These are phyloP conservation scores for Albula goreensis DNA, from an alignment of 2,113 vertebrate genomes.

Conservation along the genomic window DNA sequence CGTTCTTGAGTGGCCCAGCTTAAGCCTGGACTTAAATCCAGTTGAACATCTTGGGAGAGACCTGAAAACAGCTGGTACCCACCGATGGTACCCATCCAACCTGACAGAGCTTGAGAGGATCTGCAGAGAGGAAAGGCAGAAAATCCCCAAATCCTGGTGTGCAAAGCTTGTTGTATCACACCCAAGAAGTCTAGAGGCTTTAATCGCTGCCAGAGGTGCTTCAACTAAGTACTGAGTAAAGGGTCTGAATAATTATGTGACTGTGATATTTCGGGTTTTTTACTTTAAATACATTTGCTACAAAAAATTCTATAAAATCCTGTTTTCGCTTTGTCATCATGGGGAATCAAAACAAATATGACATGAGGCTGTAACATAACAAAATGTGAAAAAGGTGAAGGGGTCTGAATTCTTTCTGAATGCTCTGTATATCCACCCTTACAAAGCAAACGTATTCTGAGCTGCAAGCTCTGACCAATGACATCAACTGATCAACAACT, in stretches of 20 bases:
- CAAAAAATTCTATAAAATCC: background rate
- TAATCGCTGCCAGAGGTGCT: constrained; percentile 3
- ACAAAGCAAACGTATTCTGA: too few species aligned
- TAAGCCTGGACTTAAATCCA: background rate
- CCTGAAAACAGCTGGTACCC: background rate
- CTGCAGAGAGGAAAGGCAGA: background rate
- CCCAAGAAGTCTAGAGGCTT: background rate
- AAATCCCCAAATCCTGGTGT: background rate
- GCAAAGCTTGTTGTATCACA: constrained; percentile 6
- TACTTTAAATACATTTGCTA: background rate
- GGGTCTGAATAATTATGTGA: constrained; percentile 11
- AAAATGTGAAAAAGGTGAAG: background rate
- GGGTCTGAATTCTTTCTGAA: background rate
- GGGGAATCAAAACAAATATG: background rate
- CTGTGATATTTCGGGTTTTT: background rate
- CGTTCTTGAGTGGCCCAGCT: constrained; percentile 2
- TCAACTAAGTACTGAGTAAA: constrained; percentile 20
- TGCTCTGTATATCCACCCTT: background rate
- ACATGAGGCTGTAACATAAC: background rate
- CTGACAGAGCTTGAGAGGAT: constrained; percentile 1
- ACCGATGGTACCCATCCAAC: background rate
- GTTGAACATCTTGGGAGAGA: background rate
- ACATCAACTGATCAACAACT: too few species aligned
- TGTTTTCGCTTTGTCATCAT: background rate
- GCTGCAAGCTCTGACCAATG: too few species aligned